Evolutionary conservation across 2,113 vertebrate genomes (phyloP).

Genomic region (Plecturocebus donacophilus): DNA sequence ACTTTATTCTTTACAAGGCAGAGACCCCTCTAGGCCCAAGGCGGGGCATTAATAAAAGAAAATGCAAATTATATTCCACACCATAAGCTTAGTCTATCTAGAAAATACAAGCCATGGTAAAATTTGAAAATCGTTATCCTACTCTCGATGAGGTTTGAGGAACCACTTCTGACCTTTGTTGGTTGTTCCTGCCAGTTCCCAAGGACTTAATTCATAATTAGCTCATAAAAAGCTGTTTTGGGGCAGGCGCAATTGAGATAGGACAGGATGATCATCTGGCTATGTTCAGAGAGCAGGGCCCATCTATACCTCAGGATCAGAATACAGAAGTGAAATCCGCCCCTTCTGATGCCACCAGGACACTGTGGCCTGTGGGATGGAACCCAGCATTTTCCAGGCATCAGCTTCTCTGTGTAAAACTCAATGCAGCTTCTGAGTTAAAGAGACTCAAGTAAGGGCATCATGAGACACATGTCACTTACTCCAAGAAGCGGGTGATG

Average conservation of each 20-base stretch:
- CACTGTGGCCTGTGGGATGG: background rate
- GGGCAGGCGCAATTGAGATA: background rate
- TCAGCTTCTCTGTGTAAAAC: background rate
- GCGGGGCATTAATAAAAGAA: background rate
- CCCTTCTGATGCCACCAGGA: background rate
- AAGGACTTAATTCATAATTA: background rate
- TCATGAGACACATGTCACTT: constrained; percentile 75
- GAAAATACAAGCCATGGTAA: background rate
- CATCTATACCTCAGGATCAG: background rate
- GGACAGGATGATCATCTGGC: background rate
- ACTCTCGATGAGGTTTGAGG: accelerated
- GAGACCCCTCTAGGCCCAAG: background rate
- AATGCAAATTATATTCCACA: background rate
- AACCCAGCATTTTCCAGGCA: background rate
- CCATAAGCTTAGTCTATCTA: background rate
- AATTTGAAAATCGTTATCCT: background rate
- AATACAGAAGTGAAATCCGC: background rate
- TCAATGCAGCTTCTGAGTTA: background rate
- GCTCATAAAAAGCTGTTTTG: background rate
- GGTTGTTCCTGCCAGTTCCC: background rate
- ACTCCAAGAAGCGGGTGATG: constrained; percentile 98
- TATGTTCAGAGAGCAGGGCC: background rate
- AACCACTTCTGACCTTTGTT: background rate
- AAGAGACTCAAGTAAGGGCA: background rate
- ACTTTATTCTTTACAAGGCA: background rate